A percentile compares a stretch with the other conserved stretches of the same genome.
These are phyloP conservation scores for Drosophila virilis DNA, from an alignment of 1,140 invertebrate genomes.

Conservation along the genomic window DNA sequence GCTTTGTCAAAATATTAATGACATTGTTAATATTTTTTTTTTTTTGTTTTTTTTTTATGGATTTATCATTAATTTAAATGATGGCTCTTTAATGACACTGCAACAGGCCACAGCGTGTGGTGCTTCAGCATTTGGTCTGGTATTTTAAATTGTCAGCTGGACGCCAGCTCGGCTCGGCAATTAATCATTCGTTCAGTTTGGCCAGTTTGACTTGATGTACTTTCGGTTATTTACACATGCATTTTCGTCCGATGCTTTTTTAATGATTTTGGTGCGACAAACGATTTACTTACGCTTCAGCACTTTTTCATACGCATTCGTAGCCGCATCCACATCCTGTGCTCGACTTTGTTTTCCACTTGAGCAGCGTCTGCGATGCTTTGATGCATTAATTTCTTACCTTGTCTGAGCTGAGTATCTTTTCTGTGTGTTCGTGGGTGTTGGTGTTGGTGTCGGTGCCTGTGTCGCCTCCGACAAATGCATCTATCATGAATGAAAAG, in stretches of 20 bases:
- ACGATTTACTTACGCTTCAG: conserved; percentile 54
- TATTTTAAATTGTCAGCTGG: conserved; percentile 15
- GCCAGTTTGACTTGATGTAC: conserved; percentile 6
- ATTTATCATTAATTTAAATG: conserved; percentile 61
- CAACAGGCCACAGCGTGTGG: conserved; percentile 23
- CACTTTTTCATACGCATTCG: conserved; percentile 34
- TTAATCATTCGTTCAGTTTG: conserved; percentile 62
- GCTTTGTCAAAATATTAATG: conserved; percentile 56
- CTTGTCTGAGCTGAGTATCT: conserved; percentile 42
- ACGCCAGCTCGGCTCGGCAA: conserved; percentile 24
- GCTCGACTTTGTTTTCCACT: conserved; percentile 40
- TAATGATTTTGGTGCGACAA: conserved; percentile 55
- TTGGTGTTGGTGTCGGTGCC: conserved; percentile 26
- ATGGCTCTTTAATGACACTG: conserved; percentile 51
- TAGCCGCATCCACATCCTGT: conserved; percentile 22
- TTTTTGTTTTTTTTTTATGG: neutral
- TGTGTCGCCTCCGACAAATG: conserved; percentile 26
- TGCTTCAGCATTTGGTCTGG: conserved; percentile 7
- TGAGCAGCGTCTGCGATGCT: conserved; percentile 62
- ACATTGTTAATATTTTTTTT: conserved; percentile 68
- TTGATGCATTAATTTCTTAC: conserved; percentile 78
- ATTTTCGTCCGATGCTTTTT: conserved; percentile 40
- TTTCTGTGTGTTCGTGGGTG: conserved; percentile 3
- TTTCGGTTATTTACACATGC: conserved; percentile 16
- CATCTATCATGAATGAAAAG: conserved; percentile 75